These are phyloP conservation scores for Petromus typicus DNA, from an alignment of 2,113 vertebrate genomes.

Conservation along the genomic window DNA sequence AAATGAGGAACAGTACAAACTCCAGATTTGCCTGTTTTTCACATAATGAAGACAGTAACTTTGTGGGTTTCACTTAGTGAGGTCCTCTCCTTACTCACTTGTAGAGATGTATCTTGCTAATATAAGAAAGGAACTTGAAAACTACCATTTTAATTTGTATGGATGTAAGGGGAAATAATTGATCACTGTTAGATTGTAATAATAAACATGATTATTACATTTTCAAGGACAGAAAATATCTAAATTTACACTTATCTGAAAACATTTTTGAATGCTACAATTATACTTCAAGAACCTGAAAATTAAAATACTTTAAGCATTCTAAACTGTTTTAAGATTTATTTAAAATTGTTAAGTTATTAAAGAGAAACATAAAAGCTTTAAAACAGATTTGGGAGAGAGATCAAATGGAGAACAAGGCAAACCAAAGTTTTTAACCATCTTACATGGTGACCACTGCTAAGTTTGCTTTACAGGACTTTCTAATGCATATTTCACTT, in stretches of 20 bases:
- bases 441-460: not conserved
- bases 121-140: not conserved
- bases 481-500: not conserved
- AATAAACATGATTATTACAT: not conserved
- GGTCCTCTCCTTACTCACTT: not conserved
- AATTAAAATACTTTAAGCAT: slow-evolving; percentile 15
- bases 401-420: not conserved
- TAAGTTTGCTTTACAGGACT: not conserved
- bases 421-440: not conserved
- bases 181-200: not conserved
- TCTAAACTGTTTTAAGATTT: not conserved
- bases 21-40: not conserved
- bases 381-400: not conserved
- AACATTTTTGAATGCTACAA: slow-evolving; percentile 1
- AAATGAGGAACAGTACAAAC: not conserved
- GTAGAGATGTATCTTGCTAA: not conserved
- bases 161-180: not conserved
- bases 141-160: not conserved
- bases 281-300: not conserved
- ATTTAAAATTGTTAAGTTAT: not conserved
- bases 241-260: not conserved
- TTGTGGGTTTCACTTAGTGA: not conserved
- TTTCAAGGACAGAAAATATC: not conserved
- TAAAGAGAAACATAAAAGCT: not conserved
- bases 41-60: not conserved